Conservation (phyloP, 2,113 vertebrate genomes). For the Onychostoma macrolepis region DNA sequence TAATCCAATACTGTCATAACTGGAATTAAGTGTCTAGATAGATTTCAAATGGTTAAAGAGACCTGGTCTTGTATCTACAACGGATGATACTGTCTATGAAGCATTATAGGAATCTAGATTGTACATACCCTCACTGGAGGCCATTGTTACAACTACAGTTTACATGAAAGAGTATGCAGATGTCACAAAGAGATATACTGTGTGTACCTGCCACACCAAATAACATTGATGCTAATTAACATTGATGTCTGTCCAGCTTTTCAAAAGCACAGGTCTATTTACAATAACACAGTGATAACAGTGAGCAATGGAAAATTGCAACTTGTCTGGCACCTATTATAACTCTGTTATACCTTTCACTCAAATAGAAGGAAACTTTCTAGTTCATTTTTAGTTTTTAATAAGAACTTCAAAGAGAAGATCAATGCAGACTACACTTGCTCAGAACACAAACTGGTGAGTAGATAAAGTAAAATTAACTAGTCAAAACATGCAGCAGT, state of each 20-base stretch:
- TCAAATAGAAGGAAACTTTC: not conserved
- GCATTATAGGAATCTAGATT: not conserved
- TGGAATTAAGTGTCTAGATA: not conserved
- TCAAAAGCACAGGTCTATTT: not conserved
- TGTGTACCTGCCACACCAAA: not conserved
- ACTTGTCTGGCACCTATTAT: not conserved
- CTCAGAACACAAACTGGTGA: not conserved
- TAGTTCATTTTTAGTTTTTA: not conserved
- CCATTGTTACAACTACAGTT: not conserved
- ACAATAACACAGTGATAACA: not conserved
- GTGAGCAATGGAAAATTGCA: not conserved
- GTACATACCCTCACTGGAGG: not conserved
- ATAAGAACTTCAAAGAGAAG: not conserved
- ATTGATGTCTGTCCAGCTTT: not conserved
- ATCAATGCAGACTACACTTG: not conserved
- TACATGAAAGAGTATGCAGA: not conserved
- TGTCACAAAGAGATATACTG: not conserved
- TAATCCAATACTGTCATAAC: not conserved
- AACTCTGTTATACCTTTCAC: not conserved
- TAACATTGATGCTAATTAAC: not conserved
- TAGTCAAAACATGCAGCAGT: not conserved
- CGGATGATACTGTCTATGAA: not conserved
- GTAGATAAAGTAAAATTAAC: not conserved
- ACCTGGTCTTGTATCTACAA: not conserved
- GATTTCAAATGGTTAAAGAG: not conserved